Conservation (phyloP, 2,888 invertebrate species). For the Trachelus tabidus region DNA sequence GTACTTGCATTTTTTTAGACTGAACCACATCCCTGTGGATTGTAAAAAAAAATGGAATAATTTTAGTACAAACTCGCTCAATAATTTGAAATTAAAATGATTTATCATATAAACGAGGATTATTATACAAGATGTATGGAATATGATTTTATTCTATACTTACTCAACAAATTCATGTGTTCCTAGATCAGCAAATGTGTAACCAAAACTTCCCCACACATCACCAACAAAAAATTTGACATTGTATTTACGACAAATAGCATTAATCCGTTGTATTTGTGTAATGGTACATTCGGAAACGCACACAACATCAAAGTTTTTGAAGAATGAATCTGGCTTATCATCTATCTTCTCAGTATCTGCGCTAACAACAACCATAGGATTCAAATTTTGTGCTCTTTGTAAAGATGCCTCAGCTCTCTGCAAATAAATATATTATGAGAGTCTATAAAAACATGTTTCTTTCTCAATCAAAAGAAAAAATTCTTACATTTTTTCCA, state of each 20-base stretch:
- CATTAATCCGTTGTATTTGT: conserved; percentile 80
- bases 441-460: neutral
- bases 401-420: conserved; percentile 85
- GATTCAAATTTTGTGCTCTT: conserved; percentile 88
- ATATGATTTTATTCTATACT: conserved; percentile 53
- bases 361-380: conserved; percentile 86
- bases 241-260: conserved; percentile 77
- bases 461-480: conserved; percentile 6
- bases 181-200: conserved; percentile 88
- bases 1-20: conserved; percentile 67
- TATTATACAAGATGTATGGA: neutral
- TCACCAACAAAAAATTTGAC: conserved; percentile 91
- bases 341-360: conserved; percentile 74
- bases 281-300: conserved; percentile 80
- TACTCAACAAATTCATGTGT: conserved; percentile 85
- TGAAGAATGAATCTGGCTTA: conserved; percentile 79
- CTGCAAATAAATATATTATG: conserved; percentile 60
- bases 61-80: neutral
- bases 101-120: neutral
- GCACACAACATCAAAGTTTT: conserved; percentile 85
- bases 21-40: conserved; percentile 68
- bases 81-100: conserved; percentile 14
- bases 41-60: conserved; percentile 6
- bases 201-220: conserved; percentile 94
- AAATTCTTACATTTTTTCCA: conserved; percentile 76